Conservation (phyloP, 2,113 vertebrate genomes). For the Mixornis gularis region DNA sequence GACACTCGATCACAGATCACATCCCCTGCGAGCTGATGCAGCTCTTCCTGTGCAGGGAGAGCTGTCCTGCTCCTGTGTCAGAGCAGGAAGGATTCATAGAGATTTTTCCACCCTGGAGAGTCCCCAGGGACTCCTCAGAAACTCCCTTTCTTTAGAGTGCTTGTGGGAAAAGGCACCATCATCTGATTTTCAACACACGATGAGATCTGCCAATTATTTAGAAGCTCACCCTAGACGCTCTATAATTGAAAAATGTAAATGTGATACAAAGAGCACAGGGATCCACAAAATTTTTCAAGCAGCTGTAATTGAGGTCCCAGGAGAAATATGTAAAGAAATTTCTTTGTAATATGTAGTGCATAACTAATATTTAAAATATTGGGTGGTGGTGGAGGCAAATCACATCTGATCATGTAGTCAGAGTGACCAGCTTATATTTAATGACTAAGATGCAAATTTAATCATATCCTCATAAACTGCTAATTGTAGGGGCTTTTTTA, state of each 20-base stretch:
- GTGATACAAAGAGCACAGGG: background rate
- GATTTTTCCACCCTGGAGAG: background rate
- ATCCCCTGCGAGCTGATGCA: background rate
- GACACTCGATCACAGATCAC: accelerated
- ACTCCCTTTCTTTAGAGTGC: background rate
- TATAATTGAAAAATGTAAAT: background rate
- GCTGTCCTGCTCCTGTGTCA: background rate
- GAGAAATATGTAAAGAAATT: background rate
- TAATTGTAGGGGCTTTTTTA: background rate
- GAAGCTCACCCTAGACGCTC: background rate
- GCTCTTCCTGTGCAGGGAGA: background rate
- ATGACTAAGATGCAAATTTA: background rate
- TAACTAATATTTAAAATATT: background rate
- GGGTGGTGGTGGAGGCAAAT: background rate
- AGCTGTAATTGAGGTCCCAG: background rate
- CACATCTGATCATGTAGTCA: background rate
- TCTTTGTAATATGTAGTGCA: background rate
- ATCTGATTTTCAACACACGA: background rate
- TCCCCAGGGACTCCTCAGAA: background rate
- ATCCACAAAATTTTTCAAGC: background rate
- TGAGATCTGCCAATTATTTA: background rate
- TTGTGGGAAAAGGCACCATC: background rate
- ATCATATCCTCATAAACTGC: background rate
- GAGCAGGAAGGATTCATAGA: background rate
- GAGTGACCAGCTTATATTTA: background rate